These are phyloP conservation scores for Planiliza haematocheilus DNA, from an alignment of 2,113 vertebrate species.

Conservation along the genomic window DNA sequence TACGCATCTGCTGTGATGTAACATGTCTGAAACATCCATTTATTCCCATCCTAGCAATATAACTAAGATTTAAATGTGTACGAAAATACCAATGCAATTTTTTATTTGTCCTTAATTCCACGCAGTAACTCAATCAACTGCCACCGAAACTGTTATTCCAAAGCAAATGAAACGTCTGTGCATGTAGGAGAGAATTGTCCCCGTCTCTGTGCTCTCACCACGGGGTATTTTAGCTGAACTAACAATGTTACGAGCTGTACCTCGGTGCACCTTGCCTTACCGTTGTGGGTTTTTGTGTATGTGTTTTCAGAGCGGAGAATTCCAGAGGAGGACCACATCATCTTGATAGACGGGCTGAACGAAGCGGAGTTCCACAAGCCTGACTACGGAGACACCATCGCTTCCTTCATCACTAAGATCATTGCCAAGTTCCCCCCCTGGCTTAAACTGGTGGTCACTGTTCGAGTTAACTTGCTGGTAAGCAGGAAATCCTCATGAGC, in stretches of 20 bases:
- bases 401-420: constrained; percentile 93
- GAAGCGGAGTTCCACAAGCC: constrained; percentile 99
- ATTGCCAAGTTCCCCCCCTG: constrained; percentile 93
- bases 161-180: too few species aligned
- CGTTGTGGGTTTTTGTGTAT: constrained; percentile 27
- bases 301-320: constrained; percentile 90
- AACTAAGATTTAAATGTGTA: too few species aligned
- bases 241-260: neutral
- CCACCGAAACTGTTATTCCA: too few species aligned
- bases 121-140: too few species aligned
- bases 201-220: neutral
- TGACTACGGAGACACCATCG: constrained; percentile 97
- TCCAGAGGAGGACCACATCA: constrained; percentile 94
- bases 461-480: constrained; percentile 94
- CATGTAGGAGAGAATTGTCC: too few species aligned
- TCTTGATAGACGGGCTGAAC: constrained; percentile 96
- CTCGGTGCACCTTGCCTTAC: neutral
- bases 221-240: neutral
- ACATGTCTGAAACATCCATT: too few species aligned
- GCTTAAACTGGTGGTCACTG: constrained; percentile 96
- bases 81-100: too few species aligned
- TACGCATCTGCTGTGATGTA: too few species aligned
- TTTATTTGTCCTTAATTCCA: too few species aligned
- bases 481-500: constrained; percentile 42
- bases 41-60: too few species aligned